Base-by-base conservation (phyloP, 2,113 vertebrate species). In the Calidris pugnax region DNA sequence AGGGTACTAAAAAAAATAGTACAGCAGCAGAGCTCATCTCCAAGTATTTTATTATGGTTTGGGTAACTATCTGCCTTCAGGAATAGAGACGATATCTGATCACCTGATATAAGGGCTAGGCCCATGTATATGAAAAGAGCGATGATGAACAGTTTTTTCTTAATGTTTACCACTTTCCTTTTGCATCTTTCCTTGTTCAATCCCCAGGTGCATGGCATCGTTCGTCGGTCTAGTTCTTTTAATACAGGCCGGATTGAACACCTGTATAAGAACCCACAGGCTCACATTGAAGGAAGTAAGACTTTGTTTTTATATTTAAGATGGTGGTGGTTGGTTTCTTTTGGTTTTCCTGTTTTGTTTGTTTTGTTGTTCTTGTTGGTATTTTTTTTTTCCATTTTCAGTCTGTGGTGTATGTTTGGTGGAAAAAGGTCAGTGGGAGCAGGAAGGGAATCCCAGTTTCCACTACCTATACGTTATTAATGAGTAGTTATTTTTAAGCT, bases 181-280 rank as follows among this genome's bases (percentile, higher is more conserved):
- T 90, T 92, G 15, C 69, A 4, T 88, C 83, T 85, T 32, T 33
- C 32, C 28, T 30, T 33, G 15, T 85, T 89, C 37, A 28, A 77
- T 87, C 67, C 87, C 43, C 90, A 99, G 99, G 99, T 99, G 67
- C 99, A 99, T n/a, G 99, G 99, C 63, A 99, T 99, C 6, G 93
- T 99, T 67, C 99, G 99, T 24, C 98, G 99, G 47, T 99, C 99
- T 76, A 99, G 99, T 95, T 99, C 99, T 62, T 99, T 99, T 97
- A 99, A 99, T 96, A 99, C 99, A 4, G 99, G 99, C 48, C 98
- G 99, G 72, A 99, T 99, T 60, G 99, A 99, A 69, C 99, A 99
- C 93, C 99, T 99, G 32, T 99, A 99, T 97, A 98, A 99, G 97
- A 99, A 99, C 91, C 99, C 98, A 16, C 98, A 98, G 96, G 98